phyloP scores from a whole-genome alignment of 2,888 invertebrate species.

The Petrolisthes manimaculis region DNA sequence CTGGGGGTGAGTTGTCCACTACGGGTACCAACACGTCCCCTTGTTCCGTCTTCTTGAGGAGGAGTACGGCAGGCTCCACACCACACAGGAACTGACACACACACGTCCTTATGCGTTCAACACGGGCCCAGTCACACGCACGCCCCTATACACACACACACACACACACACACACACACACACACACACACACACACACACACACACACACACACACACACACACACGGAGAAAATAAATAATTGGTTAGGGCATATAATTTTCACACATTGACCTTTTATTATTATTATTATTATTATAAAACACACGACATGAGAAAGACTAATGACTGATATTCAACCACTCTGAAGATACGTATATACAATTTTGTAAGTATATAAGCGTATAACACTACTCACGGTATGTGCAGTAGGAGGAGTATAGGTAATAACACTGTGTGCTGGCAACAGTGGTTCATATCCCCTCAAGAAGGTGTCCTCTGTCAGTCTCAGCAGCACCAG shows the following conservation, averaged over 20 bases:
- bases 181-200: conserved; percentile 43
- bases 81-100: conserved; percentile 80
- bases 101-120: conserved; percentile 48
- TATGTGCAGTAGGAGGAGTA: conserved; percentile 16
- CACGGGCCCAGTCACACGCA: conserved; percentile 48
- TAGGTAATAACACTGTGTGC: conserved; percentile 40
- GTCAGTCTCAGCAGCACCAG: conserved; percentile 42
- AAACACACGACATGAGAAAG: neutral
- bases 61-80: conserved; percentile 86
- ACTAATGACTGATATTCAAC: neutral
- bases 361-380: neutral
- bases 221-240: neutral
- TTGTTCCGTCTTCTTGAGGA: conserved; percentile 77
- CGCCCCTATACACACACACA: conserved; percentile 23
- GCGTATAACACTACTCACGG: neutral
- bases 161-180: neutral
- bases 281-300: neutral
- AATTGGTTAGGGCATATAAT: no score
- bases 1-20: conserved; percentile 67
- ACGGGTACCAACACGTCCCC: conserved; percentile 69
- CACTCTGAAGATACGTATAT: neutral
- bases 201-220: neutral
- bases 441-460: conserved; percentile 51
- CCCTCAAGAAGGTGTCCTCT: conserved; percentile 61
- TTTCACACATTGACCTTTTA: neutral